Base-by-base conservation (phyloP, 2,888 invertebrate genomes). In the Scaptomyza reducta region DNA sequence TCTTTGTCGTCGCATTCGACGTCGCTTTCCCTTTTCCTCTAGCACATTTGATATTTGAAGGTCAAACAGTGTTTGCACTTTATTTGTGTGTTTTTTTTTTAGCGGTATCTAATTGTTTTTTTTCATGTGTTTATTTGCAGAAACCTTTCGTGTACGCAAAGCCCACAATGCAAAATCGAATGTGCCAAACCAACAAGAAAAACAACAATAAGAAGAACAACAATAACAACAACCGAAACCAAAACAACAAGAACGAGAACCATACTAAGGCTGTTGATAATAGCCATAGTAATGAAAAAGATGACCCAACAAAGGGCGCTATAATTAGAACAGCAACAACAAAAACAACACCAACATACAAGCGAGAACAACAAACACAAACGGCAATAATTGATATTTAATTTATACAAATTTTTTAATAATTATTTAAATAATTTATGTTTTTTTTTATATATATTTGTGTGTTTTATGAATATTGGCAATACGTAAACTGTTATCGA, bases 351-450 rank as follows among this genome's bases (percentile, higher is more conserved):
- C n/a, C 22, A 74, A 61, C 18, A 54, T 70, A 38, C 40, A 40
- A 40, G 40, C 40, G 40, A 40, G 40, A 40, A 40, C 40, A 40
- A 40, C 40, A 40, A 40, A 33, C 33, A 38, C 14, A 38, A 57
- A 67, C 46, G 58, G 77, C 66, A 77, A 77, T 74, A 74, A 68
- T 51, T 77, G 70, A 85, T 83, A 85, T 79, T 82, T 69, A 85
- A 49, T 49, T 72, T 77, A 63, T 75, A 72, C 57, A 72, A 63
- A 69, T 79, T 55, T 67, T 67, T 71, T 16, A 16, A 66, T 71
- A 64, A 57, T 76, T 74, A 55, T 75, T 74, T 77, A 64, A 72
- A 65, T 77, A 68, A 72, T 82, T 84, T 85, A 72, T 74, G 57
- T 78, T 73, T 82, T 70, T 67, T 69, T 67, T 33, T 33, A n/a